phyloP scores from a whole-genome alignment of 2,888 invertebrate species.

The Hirtodrosophila cameraria region DNA sequence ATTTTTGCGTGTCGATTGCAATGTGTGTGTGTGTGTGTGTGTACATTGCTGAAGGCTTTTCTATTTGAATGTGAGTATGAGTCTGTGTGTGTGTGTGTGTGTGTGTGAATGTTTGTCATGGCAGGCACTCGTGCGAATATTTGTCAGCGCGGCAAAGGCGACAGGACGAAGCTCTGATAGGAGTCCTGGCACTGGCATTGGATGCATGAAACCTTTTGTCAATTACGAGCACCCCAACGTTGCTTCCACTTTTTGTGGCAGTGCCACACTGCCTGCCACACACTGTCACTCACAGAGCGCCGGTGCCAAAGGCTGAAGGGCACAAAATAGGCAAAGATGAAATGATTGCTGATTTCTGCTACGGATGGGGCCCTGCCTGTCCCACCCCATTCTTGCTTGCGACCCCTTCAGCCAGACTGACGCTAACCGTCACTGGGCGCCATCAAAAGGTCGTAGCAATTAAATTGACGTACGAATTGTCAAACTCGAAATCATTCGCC shows the following conservation, averaged over 20 bases:
- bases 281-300: constrained; percentile 35
- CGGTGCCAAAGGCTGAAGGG: constrained; percentile 31
- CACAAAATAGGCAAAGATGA: constrained; percentile 69
- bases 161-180: constrained; percentile 26
- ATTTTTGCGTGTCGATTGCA: constrained; percentile 75
- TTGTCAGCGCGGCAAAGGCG: constrained; percentile 49
- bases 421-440: constrained; percentile 22
- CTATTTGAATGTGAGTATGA: neutral
- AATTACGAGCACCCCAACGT: constrained; percentile 58
- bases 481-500: constrained; percentile 73
- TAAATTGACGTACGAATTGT: constrained; percentile 74
- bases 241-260: constrained; percentile 49
- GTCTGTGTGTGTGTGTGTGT: constrained; percentile 6
- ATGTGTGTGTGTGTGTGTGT: constrained; percentile 28
- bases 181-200: constrained; percentile 45
- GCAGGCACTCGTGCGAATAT: constrained; percentile 65
- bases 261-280: constrained; percentile 26
- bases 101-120: constrained; percentile 26
- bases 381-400: constrained; percentile 2
- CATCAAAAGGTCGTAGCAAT: constrained; percentile 66
- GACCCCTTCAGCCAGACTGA: constrained; percentile 30
- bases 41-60: constrained; percentile 34
- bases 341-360: constrained; percentile 80
- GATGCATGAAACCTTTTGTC: constrained; percentile 79
- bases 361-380: constrained; percentile 23